phyloP scores from a whole-genome alignment of 2,888 invertebrate species.

The Agriopis leucophaearia region DNA sequence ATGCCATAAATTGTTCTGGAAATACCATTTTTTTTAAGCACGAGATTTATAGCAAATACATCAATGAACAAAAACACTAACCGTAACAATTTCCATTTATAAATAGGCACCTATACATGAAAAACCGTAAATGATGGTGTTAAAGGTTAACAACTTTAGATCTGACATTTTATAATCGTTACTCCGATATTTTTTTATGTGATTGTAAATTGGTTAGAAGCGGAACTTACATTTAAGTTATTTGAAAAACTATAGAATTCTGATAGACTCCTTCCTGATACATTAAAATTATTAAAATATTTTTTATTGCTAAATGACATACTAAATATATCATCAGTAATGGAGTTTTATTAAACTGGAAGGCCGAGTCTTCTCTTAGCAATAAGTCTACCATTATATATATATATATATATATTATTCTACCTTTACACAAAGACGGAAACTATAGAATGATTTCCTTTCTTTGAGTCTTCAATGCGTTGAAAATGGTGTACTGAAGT shows the following conservation, averaged over 20 bases:
- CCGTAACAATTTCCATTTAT: constrained; percentile 14
- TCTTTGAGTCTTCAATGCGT: too few relatives aligned
- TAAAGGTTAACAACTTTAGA: constrained; percentile 48
- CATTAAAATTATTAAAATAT: background rate
- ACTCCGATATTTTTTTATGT: constrained; percentile 1
- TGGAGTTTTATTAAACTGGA: too few relatives aligned
- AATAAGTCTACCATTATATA: too few relatives aligned
- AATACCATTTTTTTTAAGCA: too few relatives aligned
- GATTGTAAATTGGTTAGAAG: constrained; percentile 1
- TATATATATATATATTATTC: too few relatives aligned
- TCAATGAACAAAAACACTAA: constrained; percentile 1
- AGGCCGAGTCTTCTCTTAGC: too few relatives aligned
- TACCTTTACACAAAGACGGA: too few relatives aligned
- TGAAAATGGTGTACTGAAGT: too few relatives aligned
- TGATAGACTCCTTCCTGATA: background rate
- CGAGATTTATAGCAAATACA: too few relatives aligned
- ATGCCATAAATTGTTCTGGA: background rate
- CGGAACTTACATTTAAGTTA: background rate
- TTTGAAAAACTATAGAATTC: background rate
- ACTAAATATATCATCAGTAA: too few relatives aligned
- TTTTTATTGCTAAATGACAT: too few relatives aligned
- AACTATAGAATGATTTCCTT: too few relatives aligned
- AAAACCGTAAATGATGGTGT: constrained; percentile 39
- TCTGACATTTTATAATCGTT: constrained; percentile 29
- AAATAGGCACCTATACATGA: background rate